phyloP scores from a whole-genome alignment of 2,888 invertebrate genomes.

The Stenchaetothrips biformis region DNA sequence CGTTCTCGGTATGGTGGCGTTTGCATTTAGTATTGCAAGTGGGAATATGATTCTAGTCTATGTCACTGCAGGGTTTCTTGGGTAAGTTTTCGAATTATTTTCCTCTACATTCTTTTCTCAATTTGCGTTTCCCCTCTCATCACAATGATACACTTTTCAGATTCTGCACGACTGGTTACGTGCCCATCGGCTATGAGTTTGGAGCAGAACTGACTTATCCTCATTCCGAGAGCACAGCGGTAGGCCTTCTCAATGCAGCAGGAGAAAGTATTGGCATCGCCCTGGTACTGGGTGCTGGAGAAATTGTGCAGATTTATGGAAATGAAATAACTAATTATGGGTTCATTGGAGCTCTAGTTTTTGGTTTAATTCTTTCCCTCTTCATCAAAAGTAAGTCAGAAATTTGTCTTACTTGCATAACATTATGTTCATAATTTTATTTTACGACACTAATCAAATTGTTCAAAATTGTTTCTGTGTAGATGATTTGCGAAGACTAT shows the following conservation, averaged over 20 bases:
- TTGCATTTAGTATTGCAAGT: conserved; percentile 37
- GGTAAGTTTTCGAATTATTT: conserved; percentile 35
- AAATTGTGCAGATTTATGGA: conserved; percentile 31
- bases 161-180: conserved; percentile 41
- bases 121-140: conserved; percentile 15
- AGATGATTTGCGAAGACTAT: background rate
- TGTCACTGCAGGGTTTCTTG: conserved; percentile 36
- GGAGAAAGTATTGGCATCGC: conserved; percentile 40
- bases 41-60: conserved; percentile 37
- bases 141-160: conserved; percentile 31
- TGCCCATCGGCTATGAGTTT: conserved; percentile 41
- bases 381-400: conserved; percentile 1
- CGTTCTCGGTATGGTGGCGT: conserved; percentile 37
- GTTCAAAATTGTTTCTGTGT: background rate
- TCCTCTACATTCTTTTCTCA: background rate
- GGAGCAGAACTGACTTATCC: conserved; percentile 42
- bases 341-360: background rate
- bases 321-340: conserved; percentile 30
- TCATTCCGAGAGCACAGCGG: conserved; percentile 41
- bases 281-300: conserved; percentile 36
- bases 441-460: background rate
- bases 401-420: too few relatives aligned
- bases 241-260: conserved; percentile 40
- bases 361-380: background rate
- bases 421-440: background rate